Base-by-base conservation (phyloP, 2,888 invertebrate species). In the Cerceris rybyensis region DNA sequence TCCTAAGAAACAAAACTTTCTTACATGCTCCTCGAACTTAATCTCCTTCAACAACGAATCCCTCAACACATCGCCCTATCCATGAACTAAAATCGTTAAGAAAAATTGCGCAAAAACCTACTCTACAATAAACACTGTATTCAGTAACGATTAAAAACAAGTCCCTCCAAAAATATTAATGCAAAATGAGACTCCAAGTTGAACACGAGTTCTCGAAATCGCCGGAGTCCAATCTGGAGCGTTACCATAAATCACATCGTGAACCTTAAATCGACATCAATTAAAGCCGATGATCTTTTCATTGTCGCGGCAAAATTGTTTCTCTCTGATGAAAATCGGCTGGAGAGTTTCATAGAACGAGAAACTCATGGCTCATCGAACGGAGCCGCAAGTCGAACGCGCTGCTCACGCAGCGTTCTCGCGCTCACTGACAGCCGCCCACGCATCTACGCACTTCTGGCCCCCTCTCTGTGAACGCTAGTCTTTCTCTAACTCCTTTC, bases 391-490 rank as follows among this genome's bases (percentile, higher is more conserved):
- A 69, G 71, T 54, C 68, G 76, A 28, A 71, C 85, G 58, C 79
- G 75, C 77, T 70, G 70, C 84, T 77, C 84, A 81, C 81, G 81
- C 82, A 78, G 83, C 81, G 80, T 88, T 86, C 85, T 85, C 80
- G 78, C 76, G 76, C 80, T 82, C 85, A 84, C 85, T 87, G 89
- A 87, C 88, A 85, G 80, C 76, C 88, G 83, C 88, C 89, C 89
- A 87, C 89, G 87, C 89, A 80, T 83, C 80, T 81, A 72, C 73
- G 78, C 81, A 83, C 78, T 80, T 74, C 73, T 73, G 41, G 16
- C 74, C 67, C 71, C 78, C 65, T 43, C 42, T 54, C 42, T 58
- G 57, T n/a, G 7, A 11, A 14, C 14, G 43, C 46, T 13, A 28
- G 7, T 14, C 49, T 11, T 17, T 17, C 43, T 58, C 39, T 28